Conservation (phyloP, 1,140 invertebrate species). For the Drosophila ercepeae region DNA sequence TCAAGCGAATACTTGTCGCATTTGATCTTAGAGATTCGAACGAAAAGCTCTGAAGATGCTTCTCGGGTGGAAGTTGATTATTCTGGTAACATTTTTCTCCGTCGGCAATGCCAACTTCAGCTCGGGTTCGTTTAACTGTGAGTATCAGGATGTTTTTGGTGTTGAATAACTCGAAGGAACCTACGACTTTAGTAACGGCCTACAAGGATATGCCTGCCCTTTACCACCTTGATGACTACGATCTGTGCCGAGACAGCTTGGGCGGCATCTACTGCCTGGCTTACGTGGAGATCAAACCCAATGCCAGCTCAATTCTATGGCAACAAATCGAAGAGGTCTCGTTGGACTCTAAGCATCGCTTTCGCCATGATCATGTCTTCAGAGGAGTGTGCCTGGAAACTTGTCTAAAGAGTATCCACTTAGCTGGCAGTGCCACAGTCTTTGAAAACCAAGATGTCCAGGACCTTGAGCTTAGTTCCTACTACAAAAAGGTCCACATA, state of each 20-base stretch:
- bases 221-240: constrained; percentile 84
- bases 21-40: constrained; percentile 30
- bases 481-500: constrained; percentile 56
- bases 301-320: constrained; percentile 80
- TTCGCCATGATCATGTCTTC: constrained; percentile 85
- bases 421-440: not conserved
- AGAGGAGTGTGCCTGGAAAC: constrained; percentile 84
- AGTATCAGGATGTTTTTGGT: constrained; percentile 6
- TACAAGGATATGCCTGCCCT: constrained; percentile 84
- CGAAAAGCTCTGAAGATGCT: constrained; percentile 24
- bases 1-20: constrained; percentile 20
- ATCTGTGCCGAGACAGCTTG: constrained; percentile 75
- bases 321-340: constrained; percentile 83
- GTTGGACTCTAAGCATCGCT: constrained; percentile 84
- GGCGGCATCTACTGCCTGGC: constrained; percentile 84
- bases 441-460: constrained; percentile 30
- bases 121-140: constrained; percentile 52
- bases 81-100: not conserved
- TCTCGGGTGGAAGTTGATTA: not conserved
- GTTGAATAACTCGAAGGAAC: not conserved
- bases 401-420: constrained; percentile 42
- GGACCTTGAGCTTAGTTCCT: constrained; percentile 49
- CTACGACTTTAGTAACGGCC: constrained; percentile 37
- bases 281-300: constrained; percentile 83
- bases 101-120: not conserved